Conservation (phyloP, 2,888 invertebrate genomes). For the Acronicta aceris region DNA sequence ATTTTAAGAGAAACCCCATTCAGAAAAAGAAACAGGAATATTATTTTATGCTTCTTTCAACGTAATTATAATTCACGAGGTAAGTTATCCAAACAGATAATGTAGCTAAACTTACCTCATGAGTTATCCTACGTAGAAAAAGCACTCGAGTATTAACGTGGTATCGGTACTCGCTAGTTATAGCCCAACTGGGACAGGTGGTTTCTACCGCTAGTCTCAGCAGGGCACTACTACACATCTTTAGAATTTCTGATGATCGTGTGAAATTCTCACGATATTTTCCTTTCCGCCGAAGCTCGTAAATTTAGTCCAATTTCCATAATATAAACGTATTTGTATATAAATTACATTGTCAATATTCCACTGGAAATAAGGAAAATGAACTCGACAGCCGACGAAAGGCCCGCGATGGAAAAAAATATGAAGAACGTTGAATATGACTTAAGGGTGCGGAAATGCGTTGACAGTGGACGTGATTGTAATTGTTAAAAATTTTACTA, state of each 20-base stretch:
- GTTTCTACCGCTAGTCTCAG: slow-evolving; percentile 27
- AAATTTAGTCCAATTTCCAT: slow-evolving; percentile 31
- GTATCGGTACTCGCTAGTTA: slow-evolving; percentile 25
- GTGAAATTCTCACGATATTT: slow-evolving; percentile 26
- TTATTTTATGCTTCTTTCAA: too few relatives aligned
- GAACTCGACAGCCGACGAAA: slow-evolving; percentile 26
- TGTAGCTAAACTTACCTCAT: too few relatives aligned
- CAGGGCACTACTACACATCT: slow-evolving; percentile 30
- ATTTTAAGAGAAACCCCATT: too few relatives aligned
- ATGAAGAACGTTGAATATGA: slow-evolving; percentile 32
- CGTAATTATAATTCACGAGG: slow-evolving; percentile 31
- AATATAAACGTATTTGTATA: slow-evolving; percentile 25
- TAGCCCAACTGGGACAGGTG: slow-evolving; percentile 26
- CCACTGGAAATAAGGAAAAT: slow-evolving; percentile 38
- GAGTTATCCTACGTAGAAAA: too few relatives aligned
- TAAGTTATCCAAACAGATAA: slow-evolving; percentile 16
- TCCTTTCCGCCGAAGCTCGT: slow-evolving; percentile 12
- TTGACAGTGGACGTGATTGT: slow-evolving; percentile 31
- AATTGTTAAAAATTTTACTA: slow-evolving; percentile 34
- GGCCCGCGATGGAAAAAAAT: slow-evolving; percentile 20
- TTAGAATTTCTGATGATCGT: slow-evolving; percentile 36
- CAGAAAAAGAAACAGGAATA: too few relatives aligned
- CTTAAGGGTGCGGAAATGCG: slow-evolving; percentile 22
- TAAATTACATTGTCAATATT: slow-evolving; percentile 25
- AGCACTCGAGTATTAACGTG: slow-evolving; percentile 31